Evolutionary conservation across 2,113 vertebrate species (phyloP).

Genomic region (Psettodes erumei): DNA sequence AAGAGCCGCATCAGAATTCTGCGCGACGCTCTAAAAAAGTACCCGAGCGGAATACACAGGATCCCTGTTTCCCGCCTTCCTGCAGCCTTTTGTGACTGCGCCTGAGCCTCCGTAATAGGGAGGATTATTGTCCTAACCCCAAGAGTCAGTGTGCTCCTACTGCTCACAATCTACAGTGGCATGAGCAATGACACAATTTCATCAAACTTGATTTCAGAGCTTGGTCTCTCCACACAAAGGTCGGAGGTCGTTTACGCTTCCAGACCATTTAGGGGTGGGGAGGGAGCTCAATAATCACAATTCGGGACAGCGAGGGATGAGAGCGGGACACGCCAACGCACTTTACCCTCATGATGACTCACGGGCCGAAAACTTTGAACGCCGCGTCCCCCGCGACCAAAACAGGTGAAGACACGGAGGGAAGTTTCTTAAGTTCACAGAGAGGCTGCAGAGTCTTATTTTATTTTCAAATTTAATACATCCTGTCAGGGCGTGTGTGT

Average conservation of each 20-base stretch:
- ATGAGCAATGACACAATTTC: slow-evolving; percentile 49
- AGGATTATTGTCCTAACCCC: slow-evolving; percentile 47
- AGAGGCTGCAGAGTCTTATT: slow-evolving; percentile 2
- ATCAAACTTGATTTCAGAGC: slow-evolving; percentile 8
- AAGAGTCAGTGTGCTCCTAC: slow-evolving; percentile 1
- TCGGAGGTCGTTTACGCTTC: slow-evolving; percentile 28
- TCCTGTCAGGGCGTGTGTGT: slow-evolving; percentile 24
- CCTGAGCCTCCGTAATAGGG: slow-evolving; percentile 35
- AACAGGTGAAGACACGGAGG: background rate
- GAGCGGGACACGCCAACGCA: background rate
- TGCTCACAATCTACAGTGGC: slow-evolving; percentile 17
- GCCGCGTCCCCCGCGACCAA: slow-evolving; percentile 12
- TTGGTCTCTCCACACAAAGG: slow-evolving; percentile 8
- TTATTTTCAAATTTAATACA: slow-evolving; percentile 13
- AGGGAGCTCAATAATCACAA: slow-evolving; percentile 41
- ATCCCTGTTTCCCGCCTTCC: slow-evolving; percentile 10
- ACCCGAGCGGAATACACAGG: slow-evolving; percentile 4
- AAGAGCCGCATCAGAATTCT: slow-evolving; percentile 37
- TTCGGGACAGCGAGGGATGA: slow-evolving; percentile 12
- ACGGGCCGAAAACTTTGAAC: slow-evolving; percentile 8
- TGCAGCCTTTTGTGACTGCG: slow-evolving; percentile 14
- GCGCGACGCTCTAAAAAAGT: background rate
- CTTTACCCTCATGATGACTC: slow-evolving; percentile 29
- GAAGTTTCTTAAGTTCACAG: background rate
- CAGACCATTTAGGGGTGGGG: background rate